A percentile compares a stretch with the other conserved stretches of the same genome.
Conservation (phyloP, 2,113 vertebrate species). For the Microtus richardsoni region DNA sequence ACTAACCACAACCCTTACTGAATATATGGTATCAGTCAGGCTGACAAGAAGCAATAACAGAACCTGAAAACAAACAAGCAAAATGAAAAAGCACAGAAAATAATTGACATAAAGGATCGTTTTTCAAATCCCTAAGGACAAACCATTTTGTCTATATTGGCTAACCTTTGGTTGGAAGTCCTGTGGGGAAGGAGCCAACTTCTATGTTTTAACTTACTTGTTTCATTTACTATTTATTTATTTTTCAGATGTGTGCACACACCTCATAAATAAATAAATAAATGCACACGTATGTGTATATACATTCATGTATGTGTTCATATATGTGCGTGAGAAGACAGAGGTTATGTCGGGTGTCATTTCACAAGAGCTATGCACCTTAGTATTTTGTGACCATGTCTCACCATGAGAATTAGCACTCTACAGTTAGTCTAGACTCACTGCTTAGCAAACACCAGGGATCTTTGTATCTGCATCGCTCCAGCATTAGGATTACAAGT, state of each 20-base stretch:
- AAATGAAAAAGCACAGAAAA: background rate
- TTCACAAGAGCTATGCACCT: background rate
- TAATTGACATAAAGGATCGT: background rate
- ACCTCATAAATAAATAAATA: too few species aligned
- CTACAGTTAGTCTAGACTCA: background rate
- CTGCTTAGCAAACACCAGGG: background rate
- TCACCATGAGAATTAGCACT: background rate
- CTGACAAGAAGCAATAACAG: background rate
- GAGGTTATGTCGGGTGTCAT: background rate
- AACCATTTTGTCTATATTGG: background rate
- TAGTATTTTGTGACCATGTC: background rate
- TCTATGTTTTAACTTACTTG: background rate
- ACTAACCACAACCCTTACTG: background rate
- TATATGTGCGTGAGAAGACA: background rate
- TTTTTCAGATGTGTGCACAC: background rate
- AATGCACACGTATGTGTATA: background rate
- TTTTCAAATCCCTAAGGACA: background rate
- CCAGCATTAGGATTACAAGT: background rate
- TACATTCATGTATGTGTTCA: background rate
- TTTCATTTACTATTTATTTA: background rate
- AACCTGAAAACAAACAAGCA: background rate
- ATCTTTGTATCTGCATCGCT: background rate
- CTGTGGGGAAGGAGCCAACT: background rate
- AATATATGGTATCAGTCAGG: background rate
- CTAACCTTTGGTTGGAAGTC: background rate